phyloP scores from a whole-genome alignment of 35 echinoderm and acorn worm genomes.

The Apostichopus parvimensis region DNA sequence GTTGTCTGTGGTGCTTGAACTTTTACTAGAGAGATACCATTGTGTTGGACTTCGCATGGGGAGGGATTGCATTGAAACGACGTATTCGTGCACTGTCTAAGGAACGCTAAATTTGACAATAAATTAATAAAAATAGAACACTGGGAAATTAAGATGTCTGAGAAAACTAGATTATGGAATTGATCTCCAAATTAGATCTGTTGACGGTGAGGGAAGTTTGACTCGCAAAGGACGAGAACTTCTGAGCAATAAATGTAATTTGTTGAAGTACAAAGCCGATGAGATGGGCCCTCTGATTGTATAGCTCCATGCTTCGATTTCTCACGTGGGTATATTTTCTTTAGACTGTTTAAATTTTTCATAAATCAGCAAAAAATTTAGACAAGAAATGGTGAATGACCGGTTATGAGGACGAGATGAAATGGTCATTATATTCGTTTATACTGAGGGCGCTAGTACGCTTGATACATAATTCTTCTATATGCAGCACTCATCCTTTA shows the following conservation, averaged over 20 bases:
- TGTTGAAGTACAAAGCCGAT: neutral
- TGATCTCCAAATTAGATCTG: conserved; percentile 16
- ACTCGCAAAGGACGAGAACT: neutral
- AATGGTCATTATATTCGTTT: too few relatives aligned
- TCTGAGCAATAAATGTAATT: neutral
- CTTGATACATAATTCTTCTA: too few relatives aligned
- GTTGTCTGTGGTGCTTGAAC: neutral
- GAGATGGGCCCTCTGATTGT: neutral
- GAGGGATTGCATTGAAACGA: neutral
- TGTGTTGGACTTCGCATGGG: neutral
- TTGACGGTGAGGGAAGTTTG: neutral
- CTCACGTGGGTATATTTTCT: neutral
- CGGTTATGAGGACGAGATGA: too few relatives aligned
- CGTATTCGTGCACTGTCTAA: neutral
- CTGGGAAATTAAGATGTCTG: neutral
- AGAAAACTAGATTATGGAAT: neutral
- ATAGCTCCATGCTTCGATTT: neutral
- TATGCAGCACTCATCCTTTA: too few relatives aligned
- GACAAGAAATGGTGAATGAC: too few relatives aligned
- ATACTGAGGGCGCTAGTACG: too few relatives aligned
- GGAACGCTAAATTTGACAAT: neutral
- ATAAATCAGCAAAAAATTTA: too few relatives aligned
- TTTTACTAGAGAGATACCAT: neutral
- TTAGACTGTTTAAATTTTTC: neutral
- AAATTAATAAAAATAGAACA: neutral